Evolutionary conservation across 2,888 invertebrate species (phyloP), one percentile per base, ranked within the genome.

Genomic region (Platypus cylindrus): DNA sequence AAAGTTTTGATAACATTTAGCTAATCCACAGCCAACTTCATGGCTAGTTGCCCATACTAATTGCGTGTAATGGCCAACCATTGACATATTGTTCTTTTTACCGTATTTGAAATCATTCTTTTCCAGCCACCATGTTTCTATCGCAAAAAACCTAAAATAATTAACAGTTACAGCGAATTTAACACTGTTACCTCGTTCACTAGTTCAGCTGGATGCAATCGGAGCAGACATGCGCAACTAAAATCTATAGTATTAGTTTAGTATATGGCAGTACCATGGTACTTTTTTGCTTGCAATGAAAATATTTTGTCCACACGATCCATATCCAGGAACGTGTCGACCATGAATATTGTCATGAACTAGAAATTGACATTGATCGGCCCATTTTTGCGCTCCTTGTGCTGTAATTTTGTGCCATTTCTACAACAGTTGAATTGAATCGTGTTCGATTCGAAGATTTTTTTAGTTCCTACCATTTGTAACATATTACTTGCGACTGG

Each of bases 401-500:
- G 81, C 81, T 4, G 79, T 79, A 2, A 68, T 73, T 12, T 64
- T 60, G 51, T 82, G 76, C 83, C 83, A 84, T 35, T 71, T 73
- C 84, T 84, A 62, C 1, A 42, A 36, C 12, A 37, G n/a, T 22
- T 9, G 30, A 11, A n/a, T 18, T 23, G 8, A 3, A 5, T 29
- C 15, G 16, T 29, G 7, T 7, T 26, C n/a, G 7, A 8, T 26
- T 26, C 26, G 7, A 8, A 7, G 5, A 7, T 20, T 9, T 5
- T 7, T 17, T 35, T 14, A 18, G 8, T 17, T 41, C 46, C 30
- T 39, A 51, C 84, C 83, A 85, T 79, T 48, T 70, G 62, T 15
- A 84, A 63, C 84, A 85, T 85, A 58, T 85, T 82, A n/a, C 80
- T 68, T 11, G 84, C 80, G 20, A 71, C 63, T 1, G 85, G 85